Base-by-base conservation (phyloP, 2,113 vertebrate species). In the Sinocyclocheilus anshuiensis region DNA sequence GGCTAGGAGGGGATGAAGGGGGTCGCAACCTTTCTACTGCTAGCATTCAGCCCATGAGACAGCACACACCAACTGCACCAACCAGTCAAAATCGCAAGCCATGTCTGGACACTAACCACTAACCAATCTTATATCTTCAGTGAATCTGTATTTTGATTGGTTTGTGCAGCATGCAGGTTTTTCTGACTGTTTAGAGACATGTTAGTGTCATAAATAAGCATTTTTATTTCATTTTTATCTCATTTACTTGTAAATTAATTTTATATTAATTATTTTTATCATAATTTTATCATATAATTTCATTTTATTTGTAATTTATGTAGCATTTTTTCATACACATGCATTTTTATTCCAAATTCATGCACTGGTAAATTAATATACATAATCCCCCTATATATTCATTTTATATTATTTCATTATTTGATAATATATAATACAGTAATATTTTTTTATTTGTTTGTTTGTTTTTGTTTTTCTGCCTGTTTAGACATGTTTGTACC, bases 21-120 rank as follows among this genome's bases (percentile, higher is more conserved):
- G 87, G 87, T 90, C 83, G 50, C 74, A 89, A 89, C 88, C 86
- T 88, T 88, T 69, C 63, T 45, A 24, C 53, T 83, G 63, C 80
- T 78, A 63, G 29, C 65, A 69, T 88, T 71, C 84, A 83, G 78
- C 65, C 80, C 77, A 84, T 81, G 33, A 76, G 67, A 88, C 59
- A 15, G 50, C 29, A 33, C 39, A 63, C 48, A 78, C 57, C 75
- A 77, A 80, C 50, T 15, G 1, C 50, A 53, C 53, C 15, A 55
- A 55, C 77, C 36, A 71, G 45, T 63, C 15, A 7, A 55, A 72
- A 59, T 63, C 69, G 20, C 39, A 86, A 53, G 42, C 45, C 72
- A 63, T 11, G 79, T 50, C 81, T 81, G 48, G 36, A 84, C 15
- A 39, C 63, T 50, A 63, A 9, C 63, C 65, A 67, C 2, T 29